Base-by-base conservation (phyloP, 2,113 vertebrate species). In the Campylomormyrus tamandua region DNA sequence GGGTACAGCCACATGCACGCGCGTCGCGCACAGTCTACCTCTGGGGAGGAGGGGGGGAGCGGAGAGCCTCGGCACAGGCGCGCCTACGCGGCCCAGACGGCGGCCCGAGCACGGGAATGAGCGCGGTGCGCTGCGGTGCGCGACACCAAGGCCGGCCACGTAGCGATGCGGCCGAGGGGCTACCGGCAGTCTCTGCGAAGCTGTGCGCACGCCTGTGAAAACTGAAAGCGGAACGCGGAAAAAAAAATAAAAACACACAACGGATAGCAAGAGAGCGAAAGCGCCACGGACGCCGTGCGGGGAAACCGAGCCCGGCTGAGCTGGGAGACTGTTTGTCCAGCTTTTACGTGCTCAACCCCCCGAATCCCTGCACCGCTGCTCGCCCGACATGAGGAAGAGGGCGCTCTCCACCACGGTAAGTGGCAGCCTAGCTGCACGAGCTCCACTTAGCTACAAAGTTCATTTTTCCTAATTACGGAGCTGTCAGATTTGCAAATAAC, bases 111-210 rank as follows among this genome's bases (percentile, higher is more conserved):
- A 48, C 89, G 92, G 49, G 89, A 89, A 93, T 93, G 94, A 94
- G 93, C 95, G 94, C 94, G 94, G 94, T 24, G 93, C 93, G 92
- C 91, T 92, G 93, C 93, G 92, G 91, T 92, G 93, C 93, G 93
- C 93, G 91, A 94, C 92, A 94, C 93, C 91, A 92, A 90, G 92
- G 92, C 93, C 89, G 90, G 95, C 95, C 95, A 96, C 95, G 96
- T 95, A 95, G 95, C 94, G 93, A 90, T 93, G 92, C 91, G 74
- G 88, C 80, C 90, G 46, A 53, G 58, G 83, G 90, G 74, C 74
- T 39, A 80, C 39, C 80, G 74, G 35, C 87, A 90, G 88, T 91
- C 90, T 91, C 62, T 83, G 87, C 90, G 92, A 83, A 52, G 15
- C 53, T 53, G 89, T 58, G 31, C 19, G 84, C 49, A 58, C 3